Evolutionary conservation across 2,888 invertebrate genomes (phyloP).

Genomic region (Pandemis corylana): DNA sequence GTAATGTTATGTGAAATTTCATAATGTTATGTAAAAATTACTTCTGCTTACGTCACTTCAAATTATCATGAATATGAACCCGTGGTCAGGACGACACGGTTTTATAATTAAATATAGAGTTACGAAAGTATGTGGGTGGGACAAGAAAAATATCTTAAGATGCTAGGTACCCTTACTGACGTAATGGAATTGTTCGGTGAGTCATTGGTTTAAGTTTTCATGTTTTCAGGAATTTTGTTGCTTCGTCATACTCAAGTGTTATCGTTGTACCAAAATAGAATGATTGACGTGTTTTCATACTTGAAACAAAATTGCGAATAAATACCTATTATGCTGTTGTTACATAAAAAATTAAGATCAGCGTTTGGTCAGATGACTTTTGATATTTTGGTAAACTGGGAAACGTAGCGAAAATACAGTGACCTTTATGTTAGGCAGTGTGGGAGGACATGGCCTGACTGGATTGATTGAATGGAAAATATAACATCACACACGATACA

Average conservation of each 20-base stretch:
- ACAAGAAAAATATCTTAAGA: too few species aligned
- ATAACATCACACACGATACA: not conserved
- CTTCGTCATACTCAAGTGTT: not conserved
- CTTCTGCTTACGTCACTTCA: too few species aligned
- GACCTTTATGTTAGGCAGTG: not conserved
- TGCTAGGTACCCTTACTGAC: not conserved
- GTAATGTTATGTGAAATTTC: too few species aligned
- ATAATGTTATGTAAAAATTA: too few species aligned
- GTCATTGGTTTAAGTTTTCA: not conserved
- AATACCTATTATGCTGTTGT: not conserved
- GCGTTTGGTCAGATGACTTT: not conserved
- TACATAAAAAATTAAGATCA: not conserved
- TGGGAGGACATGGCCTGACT: not conserved
- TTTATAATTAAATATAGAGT: too few species aligned
- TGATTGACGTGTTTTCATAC: not conserved
- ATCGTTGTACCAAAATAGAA: not conserved
- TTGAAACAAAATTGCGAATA: not conserved
- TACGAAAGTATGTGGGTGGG: too few species aligned
- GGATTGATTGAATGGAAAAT: not conserved
- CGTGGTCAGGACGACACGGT: too few species aligned
- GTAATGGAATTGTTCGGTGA: not conserved
- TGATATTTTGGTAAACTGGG: not conserved
- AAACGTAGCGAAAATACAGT: not conserved
- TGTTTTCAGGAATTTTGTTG: not conserved
- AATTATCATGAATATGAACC: too few species aligned